Percentiles rank a stretch among this genome's conserved stretches.
Conservation (phyloP, 2,888 invertebrate genomes). For the Pollenia amentaria region DNA sequence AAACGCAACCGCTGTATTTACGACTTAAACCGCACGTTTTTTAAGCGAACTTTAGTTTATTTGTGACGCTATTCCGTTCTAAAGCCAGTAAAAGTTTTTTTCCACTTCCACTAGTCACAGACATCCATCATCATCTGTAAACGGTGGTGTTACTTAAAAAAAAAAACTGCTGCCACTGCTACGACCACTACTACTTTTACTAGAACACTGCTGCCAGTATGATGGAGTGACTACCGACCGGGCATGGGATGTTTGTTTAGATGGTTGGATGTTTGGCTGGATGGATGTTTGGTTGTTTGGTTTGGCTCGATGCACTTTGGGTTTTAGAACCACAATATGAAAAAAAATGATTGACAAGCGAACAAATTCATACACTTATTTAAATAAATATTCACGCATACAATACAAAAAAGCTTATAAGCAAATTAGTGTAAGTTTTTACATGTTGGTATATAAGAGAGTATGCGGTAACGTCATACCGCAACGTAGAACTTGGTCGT, state of each 20-base stretch:
- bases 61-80: constrained; percentile 52
- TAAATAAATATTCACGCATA: constrained; percentile 18
- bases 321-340: constrained; percentile 39
- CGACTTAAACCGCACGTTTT: constrained; percentile 68
- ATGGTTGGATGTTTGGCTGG: constrained; percentile 29
- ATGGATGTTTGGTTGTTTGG: background rate
- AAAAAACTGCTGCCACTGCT: constrained; percentile 43
- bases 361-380: constrained; percentile 36
- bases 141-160: constrained; percentile 49
- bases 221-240: constrained; percentile 48
- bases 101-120: constrained; percentile 47
- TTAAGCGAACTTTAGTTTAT: constrained; percentile 21
- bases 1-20: constrained; percentile 64
- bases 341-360: constrained; percentile 27
- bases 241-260: constrained; percentile 32
- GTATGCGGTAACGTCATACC: constrained; percentile 1
- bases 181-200: constrained; percentile 47
- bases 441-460: background rate
- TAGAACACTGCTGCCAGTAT: constrained; percentile 29
- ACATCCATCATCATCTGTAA: constrained; percentile 61
- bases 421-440: constrained; percentile 4
- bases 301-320: constrained; percentile 59
- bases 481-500: constrained; percentile 23
- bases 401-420: constrained; percentile 23
- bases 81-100: constrained; percentile 37